A percentile compares a stretch with the other conserved stretches of the same genome.
Evolutionary conservation across 1,140 invertebrate species (phyloP).

Genomic region (Drosophila carrolli): DNA sequence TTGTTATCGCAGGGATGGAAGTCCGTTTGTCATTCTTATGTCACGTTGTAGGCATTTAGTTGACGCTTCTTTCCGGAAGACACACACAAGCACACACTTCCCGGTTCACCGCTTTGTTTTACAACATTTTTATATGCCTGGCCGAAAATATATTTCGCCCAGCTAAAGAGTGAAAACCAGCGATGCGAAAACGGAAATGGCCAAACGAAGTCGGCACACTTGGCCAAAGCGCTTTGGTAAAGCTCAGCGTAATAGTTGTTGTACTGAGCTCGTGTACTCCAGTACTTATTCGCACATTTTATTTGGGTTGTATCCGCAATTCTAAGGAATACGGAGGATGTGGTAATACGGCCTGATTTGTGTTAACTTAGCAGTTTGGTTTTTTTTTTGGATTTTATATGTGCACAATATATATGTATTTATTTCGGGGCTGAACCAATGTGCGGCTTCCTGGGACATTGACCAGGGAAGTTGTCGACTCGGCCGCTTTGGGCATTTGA

Average conservation of each 20-base stretch:
- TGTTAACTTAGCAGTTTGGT: constrained; percentile 28
- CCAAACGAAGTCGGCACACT: constrained; percentile 15
- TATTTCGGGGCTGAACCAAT: constrained; percentile 14
- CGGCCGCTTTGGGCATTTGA: constrained; percentile 52
- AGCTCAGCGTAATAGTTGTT: not conserved
- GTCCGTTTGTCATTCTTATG: constrained; percentile 1
- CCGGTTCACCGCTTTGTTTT: constrained; percentile 51
- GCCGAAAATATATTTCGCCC: constrained; percentile 54
- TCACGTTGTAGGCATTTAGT: constrained; percentile 27
- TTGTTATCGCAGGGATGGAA: too few relatives aligned
- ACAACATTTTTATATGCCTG: constrained; percentile 62
- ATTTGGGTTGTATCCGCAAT: not conserved
- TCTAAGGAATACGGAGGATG: not conserved
- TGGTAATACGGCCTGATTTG: constrained; percentile 1
- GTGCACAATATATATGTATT: not conserved
- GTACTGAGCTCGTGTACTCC: not conserved
- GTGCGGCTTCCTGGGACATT: constrained; percentile 27
- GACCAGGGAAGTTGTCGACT: constrained; percentile 42
- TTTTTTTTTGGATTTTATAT: not conserved
- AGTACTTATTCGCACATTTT: constrained; percentile 7
- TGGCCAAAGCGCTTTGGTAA: constrained; percentile 7
- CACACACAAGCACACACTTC: not conserved
- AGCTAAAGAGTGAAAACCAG: constrained; percentile 37
- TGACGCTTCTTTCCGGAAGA: constrained; percentile 14
- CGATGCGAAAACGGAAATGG: constrained; percentile 56